phyloP scores from a whole-genome alignment of 1,140 invertebrate genomes.

The Zelostemma sp. region DNA sequence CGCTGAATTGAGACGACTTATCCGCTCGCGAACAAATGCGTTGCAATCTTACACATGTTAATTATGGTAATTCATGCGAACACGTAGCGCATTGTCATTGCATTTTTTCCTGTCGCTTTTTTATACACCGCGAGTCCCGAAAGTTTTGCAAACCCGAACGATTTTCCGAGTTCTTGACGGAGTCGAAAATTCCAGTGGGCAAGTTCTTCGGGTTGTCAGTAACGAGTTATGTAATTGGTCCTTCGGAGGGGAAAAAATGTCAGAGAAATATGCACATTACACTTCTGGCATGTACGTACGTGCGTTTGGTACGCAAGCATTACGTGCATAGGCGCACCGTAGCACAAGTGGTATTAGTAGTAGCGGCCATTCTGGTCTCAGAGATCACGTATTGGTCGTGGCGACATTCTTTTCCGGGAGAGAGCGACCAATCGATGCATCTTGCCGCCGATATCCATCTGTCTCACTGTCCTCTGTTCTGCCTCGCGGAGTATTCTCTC shows the following conservation, averaged over 20 bases:
- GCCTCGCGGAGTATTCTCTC: conserved; percentile 51
- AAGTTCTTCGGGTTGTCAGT: too few relatives aligned
- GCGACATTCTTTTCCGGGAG: conserved; percentile 69
- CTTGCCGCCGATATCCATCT: conserved; percentile 68
- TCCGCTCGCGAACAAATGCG: conserved; percentile 8
- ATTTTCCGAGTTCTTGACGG: too few relatives aligned
- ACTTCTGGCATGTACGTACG: conserved; percentile 29
- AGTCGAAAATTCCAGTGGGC: too few relatives aligned
- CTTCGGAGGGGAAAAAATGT: conserved; percentile 38
- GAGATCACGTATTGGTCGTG: conserved; percentile 65
- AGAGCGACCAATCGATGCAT: conserved; percentile 69
- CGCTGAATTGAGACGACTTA: conserved; percentile 40
- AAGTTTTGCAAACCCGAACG: too few relatives aligned
- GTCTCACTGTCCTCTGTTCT: conserved; percentile 64
- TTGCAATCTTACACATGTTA: conserved; percentile 2
- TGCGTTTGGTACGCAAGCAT: conserved; percentile 37
- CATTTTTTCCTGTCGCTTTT: too few relatives aligned
- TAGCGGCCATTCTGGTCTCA: conserved; percentile 65
- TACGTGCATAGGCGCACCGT: conserved; percentile 37
- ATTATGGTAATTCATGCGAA: background rate
- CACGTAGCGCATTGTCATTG: background rate
- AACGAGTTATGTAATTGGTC: conserved; percentile 45
- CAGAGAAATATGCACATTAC: conserved; percentile 33
- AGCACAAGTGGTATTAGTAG: conserved; percentile 51
- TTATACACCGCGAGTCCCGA: too few relatives aligned